A percentile compares a stretch with the other conserved stretches of the same genome.
Evolutionary conservation across 30 jellyfish, hydroid and myxozoan genomes (phyloP).

Genomic region (Aurelia sp.): DNA sequence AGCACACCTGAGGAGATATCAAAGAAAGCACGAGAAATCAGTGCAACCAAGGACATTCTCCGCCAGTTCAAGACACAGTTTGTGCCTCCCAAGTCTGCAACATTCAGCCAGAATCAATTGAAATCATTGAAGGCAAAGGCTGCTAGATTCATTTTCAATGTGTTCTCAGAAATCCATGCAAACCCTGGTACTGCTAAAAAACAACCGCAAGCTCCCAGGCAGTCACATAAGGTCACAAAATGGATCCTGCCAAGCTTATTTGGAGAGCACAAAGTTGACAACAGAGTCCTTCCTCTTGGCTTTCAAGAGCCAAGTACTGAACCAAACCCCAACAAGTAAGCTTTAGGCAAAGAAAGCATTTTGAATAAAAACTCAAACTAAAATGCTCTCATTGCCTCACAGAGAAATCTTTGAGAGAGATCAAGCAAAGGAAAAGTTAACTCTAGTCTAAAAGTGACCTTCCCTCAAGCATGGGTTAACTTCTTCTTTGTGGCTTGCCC

Average conservation of each 20-base stretch:
- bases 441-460: too few relatives aligned
- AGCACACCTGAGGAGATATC: not conserved
- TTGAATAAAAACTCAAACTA: too few relatives aligned
- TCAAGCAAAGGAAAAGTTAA: too few relatives aligned
- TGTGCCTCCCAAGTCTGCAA: not conserved
- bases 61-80: not conserved
- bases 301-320: not conserved
- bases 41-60: not conserved
- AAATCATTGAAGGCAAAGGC: not conserved
- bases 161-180: not conserved
- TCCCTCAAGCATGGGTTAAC: too few relatives aligned
- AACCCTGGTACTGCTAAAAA: not conserved
- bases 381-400: too few relatives aligned
- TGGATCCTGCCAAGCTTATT: not conserved
- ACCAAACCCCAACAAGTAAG: too few relatives aligned
- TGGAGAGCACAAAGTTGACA: not conserved
- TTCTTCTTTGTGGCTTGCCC: too few relatives aligned
- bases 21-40: not conserved
- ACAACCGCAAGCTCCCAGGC: not conserved
- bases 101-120: not conserved
- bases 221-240: not conserved
- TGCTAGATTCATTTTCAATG: not conserved
- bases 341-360: too few relatives aligned
- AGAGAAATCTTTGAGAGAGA: too few relatives aligned
- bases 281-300: too few relatives aligned